Percentiles rank a stretch among this genome's conserved stretches.
Evolutionary conservation across 1,140 invertebrate genomes (phyloP).

Genomic region (Pomacea maculata): DNA sequence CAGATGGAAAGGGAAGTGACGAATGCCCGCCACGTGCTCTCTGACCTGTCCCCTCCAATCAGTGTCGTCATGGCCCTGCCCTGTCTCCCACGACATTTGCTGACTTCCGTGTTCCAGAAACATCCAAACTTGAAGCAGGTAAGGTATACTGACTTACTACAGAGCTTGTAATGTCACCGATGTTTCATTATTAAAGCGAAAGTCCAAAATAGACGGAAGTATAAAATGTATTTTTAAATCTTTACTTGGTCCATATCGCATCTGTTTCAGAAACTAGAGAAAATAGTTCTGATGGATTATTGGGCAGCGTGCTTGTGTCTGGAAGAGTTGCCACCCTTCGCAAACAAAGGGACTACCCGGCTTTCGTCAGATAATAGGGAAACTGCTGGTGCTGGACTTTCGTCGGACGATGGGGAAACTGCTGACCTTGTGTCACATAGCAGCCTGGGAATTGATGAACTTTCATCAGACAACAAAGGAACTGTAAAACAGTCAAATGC

Average conservation of each 20-base stretch:
- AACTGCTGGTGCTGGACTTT: no score
- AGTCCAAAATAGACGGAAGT: neutral
- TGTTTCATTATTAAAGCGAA: neutral
- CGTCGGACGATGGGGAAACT: no score
- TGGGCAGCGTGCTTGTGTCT: neutral
- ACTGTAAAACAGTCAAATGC: no score
- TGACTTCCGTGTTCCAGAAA: neutral
- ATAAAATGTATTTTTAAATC: neutral
- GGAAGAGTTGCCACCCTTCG: neutral
- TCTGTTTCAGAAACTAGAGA: conserved; percentile 1
- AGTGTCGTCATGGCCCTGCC: neutral
- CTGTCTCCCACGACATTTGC: neutral
- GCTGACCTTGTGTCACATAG: no score
- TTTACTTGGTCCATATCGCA: neutral
- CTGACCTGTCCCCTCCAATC: conserved; percentile 2
- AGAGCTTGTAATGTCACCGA: neutral
- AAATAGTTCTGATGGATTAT: neutral
- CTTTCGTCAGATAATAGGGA: no score
- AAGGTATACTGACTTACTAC: neutral
- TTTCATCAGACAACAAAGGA: no score
- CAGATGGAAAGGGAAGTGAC: neutral
- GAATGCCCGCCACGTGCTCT: neutral
- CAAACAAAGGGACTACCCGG: no score
- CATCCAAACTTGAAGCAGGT: neutral
- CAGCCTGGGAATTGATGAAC: no score